phyloP scores from a whole-genome alignment of 92 coral and sea anemone species.

The Palythoa grandis region DNA sequence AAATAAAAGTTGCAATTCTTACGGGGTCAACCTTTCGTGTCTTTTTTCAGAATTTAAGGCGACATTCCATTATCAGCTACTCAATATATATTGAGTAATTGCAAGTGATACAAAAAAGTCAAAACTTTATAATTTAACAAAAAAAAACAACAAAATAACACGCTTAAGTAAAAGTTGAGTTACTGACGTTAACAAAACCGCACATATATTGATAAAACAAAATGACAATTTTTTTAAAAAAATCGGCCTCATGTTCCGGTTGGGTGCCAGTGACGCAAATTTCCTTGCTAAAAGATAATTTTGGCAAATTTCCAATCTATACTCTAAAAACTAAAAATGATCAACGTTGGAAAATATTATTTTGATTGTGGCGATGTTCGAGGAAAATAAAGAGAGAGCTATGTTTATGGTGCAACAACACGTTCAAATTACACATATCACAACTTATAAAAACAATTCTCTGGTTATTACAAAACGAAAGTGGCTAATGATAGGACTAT shows the following conservation, averaged over 20 bases:
- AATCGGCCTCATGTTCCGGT: not conserved
- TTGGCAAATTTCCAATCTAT: not conserved
- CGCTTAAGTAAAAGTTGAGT: not conserved
- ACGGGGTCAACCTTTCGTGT: not conserved
- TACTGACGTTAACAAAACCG: not conserved
- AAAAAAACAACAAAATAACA: not conserved
- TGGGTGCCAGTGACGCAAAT: slow-evolving; percentile 15
- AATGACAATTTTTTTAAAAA: not conserved
- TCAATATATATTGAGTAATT: not conserved
- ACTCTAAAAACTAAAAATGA: not conserved
- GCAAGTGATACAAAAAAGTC: too few relatives aligned
- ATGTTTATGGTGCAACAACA: not conserved
- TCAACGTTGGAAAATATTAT: not conserved
- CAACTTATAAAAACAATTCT: not conserved
- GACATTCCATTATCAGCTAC: not conserved
- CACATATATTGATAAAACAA: not conserved
- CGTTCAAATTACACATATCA: not conserved
- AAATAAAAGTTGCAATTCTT: not conserved
- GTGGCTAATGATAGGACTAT: too few relatives aligned
- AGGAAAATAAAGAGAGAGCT: not conserved
- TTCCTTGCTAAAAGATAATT: not conserved
- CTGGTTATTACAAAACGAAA: too few relatives aligned
- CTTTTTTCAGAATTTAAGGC: not conserved
- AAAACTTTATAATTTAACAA: not conserved
- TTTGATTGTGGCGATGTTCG: not conserved